phyloP scores from a whole-genome alignment of 2,113 vertebrate genomes.

The Megaptera novaeangliae region DNA sequence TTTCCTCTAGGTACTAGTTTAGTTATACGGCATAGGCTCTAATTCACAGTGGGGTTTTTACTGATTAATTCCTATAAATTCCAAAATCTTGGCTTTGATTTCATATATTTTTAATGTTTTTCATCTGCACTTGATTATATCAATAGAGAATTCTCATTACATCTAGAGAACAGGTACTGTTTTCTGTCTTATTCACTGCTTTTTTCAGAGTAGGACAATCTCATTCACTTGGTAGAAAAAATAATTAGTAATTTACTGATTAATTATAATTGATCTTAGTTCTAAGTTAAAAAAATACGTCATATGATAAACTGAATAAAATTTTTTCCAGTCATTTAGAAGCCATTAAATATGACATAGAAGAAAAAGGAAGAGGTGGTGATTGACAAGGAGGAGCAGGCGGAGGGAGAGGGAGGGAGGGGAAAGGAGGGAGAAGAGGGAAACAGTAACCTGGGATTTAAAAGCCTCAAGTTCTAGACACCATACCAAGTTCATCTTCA shows the following conservation, averaged over 20 bases:
- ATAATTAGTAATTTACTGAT: neutral
- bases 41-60: neutral
- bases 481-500: neutral
- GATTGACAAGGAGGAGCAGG: neutral
- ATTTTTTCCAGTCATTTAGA: neutral
- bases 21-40: neutral
- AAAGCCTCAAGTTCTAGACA: neutral
- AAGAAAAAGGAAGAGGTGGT: neutral
- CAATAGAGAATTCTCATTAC: neutral
- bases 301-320: neutral
- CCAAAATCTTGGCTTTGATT: neutral
- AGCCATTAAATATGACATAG: neutral
- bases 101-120: neutral
- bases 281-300: neutral
- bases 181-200: neutral
- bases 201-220: neutral
- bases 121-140: neutral
- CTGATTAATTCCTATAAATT: neutral
- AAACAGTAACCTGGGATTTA: neutral
- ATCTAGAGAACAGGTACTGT: neutral
- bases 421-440: neutral
- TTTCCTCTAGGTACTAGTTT: neutral
- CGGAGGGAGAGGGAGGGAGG: neutral
- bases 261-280: neutral
- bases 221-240: neutral